Conservation (phyloP, 2,888 invertebrate genomes). For the Synanthedon tipuliformis region DNA sequence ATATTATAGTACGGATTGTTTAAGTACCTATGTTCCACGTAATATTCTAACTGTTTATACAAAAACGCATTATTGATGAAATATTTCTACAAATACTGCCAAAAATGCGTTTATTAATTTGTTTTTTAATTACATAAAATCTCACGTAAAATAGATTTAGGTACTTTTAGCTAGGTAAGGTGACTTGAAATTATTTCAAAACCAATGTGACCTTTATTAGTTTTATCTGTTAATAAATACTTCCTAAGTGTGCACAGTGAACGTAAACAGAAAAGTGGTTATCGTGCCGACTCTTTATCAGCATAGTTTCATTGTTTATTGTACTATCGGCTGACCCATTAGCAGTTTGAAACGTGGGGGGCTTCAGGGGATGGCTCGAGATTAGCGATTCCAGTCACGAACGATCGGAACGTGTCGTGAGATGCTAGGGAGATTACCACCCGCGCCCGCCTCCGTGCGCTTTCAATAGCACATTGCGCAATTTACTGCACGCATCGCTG, state of each 20-base stretch:
- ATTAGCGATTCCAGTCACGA: constrained; percentile 48
- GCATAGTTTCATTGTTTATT: constrained; percentile 27
- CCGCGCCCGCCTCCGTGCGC: constrained; percentile 33
- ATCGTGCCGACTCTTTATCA: constrained; percentile 32
- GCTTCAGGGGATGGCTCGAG: neutral
- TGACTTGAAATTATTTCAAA: no score
- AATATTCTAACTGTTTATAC: no score
- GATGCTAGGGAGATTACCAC: constrained; percentile 43
- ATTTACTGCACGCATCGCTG: constrained; percentile 45
- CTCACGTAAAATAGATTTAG: no score
- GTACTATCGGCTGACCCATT: constrained; percentile 22
- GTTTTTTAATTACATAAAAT: no score
- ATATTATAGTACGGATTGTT: no score
- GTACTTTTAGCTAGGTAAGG: no score
- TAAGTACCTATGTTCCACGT: no score
- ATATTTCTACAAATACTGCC: no score
- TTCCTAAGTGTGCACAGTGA: no score
- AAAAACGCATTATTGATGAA: no score
- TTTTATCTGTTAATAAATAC: constrained; percentile 22
- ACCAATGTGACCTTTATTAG: constrained; percentile 9
- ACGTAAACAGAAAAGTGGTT: constrained; percentile 14
- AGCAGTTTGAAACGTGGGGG: constrained; percentile 9
- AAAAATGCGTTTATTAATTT: no score
- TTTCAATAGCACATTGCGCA: constrained; percentile 57
- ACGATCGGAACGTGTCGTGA: constrained; percentile 40